A percentile compares a stretch with the other conserved stretches of the same genome.
These are phyloP conservation scores for Diploscapter pachys DNA, from an alignment of 1,140 invertebrate species.

Conservation along the genomic window DNA sequence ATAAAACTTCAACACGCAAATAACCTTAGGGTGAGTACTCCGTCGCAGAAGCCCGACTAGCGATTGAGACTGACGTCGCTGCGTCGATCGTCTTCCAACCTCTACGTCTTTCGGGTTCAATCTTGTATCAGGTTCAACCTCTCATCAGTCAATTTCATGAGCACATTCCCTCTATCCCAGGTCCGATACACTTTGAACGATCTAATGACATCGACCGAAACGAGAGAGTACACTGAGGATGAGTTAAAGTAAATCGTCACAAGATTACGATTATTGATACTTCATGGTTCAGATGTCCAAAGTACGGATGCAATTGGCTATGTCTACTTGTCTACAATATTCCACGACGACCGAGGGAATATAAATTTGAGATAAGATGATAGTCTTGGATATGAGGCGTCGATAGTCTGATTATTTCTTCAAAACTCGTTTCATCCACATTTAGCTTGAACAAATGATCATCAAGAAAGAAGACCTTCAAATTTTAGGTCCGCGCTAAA, in stretches of 20 bases:
- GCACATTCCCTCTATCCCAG: conserved; percentile 16
- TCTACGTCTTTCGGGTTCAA: conserved; percentile 22
- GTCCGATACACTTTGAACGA: conserved; percentile 36
- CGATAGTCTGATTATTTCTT: too few species aligned
- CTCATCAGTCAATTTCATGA: conserved; percentile 10
- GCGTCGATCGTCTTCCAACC: conserved; percentile 41
- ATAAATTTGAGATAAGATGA: conserved; percentile 28
- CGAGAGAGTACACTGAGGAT: conserved; percentile 2
- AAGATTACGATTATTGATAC: not conserved
- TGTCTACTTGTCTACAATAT: conserved; percentile 38
- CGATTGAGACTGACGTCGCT: conserved; percentile 37
- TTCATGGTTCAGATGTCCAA: conserved; percentile 27
- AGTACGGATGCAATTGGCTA: conserved; percentile 39
- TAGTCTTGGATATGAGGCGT: not conserved
- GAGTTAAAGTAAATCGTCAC: conserved; percentile 1
- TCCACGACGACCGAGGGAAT: conserved; percentile 32
- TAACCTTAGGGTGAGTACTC: conserved; percentile 14
- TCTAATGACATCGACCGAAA: conserved; percentile 17
- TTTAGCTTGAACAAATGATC: too few species aligned
- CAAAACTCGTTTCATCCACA: too few species aligned
- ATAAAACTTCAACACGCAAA: too few species aligned
- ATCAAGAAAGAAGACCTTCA: not conserved
- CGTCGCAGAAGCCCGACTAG: conserved; percentile 38
- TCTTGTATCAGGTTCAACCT: conserved; percentile 37
- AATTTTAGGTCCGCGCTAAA: conserved; percentile 31